A percentile compares a stretch with the other conserved stretches of the same genome.
These are phyloP conservation scores for Zosterops pallidus DNA, from an alignment of 2,113 vertebrate species.

Conservation along the genomic window DNA sequence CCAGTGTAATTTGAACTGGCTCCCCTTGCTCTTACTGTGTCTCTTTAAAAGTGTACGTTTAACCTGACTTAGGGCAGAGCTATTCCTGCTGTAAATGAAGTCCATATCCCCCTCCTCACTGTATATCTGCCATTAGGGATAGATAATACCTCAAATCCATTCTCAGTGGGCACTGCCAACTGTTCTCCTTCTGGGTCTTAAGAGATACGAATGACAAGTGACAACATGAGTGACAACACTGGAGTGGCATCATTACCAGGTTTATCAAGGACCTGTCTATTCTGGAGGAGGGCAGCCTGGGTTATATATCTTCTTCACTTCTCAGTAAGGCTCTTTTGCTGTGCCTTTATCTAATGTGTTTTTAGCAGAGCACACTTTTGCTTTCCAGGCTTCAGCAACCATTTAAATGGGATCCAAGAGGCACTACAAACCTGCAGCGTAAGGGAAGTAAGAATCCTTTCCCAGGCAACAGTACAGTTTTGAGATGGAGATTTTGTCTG, in stretches of 20 bases:
- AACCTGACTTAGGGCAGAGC: neutral
- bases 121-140: neutral
- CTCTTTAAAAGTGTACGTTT: neutral
- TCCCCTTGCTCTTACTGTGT: neutral
- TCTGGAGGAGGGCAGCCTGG: neutral
- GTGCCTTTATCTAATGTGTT: neutral
- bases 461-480: neutral
- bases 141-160: neutral
- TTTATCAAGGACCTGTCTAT: neutral
- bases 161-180: neutral
- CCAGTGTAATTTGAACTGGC: neutral
- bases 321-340: neutral
- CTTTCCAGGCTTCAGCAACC: neutral
- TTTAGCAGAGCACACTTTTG: neutral
- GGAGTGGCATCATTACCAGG: neutral
- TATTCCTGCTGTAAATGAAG: neutral
- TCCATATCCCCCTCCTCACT: neutral
- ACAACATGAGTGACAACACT: neutral
- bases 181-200: neutral
- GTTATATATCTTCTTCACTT: neutral
- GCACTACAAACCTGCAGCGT: neutral
- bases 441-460: neutral
- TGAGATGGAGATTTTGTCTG: neutral
- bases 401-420: neutral
- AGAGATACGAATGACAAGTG: accelerated